A percentile compares a stretch with the other conserved stretches of the same genome.
Evolutionary conservation across 1,140 invertebrate genomes (phyloP).

Genomic region (Parapsyche elsis): DNA sequence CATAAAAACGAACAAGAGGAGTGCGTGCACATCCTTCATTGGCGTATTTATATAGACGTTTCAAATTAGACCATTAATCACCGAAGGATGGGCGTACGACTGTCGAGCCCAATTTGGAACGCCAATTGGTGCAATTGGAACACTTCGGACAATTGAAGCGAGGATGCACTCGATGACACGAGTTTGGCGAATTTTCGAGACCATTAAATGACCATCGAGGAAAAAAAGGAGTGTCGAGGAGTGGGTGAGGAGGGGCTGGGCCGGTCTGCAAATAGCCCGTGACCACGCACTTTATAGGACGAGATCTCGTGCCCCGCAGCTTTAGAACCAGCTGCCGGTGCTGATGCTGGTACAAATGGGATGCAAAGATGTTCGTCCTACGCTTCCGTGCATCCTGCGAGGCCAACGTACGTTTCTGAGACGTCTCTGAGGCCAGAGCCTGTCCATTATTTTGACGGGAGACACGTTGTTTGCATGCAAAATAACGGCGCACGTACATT

Average conservation of each 20-base stretch:
- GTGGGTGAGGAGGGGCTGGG: slow-evolving; percentile 8
- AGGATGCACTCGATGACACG: background rate
- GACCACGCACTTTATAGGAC: slow-evolving; percentile 41
- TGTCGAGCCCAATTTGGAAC: background rate
- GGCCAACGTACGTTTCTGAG: background rate
- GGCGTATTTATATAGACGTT: background rate
- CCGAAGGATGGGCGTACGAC: background rate
- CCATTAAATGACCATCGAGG: background rate
- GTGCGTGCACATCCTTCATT: background rate
- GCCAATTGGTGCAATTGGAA: background rate
- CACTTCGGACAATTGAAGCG: background rate
- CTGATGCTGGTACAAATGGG: no score
- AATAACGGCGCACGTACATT: no score
- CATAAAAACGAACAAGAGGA: background rate
- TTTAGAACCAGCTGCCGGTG: slow-evolving; percentile 24
- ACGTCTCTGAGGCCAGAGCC: background rate
- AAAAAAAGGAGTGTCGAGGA: background rate
- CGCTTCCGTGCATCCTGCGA: slow-evolving; percentile 19
- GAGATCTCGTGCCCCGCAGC: slow-evolving; percentile 23
- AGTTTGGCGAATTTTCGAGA: no score
- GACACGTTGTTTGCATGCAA: background rate
- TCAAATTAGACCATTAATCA: background rate
- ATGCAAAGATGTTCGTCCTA: slow-evolving; percentile 17
- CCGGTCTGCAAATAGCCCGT: slow-evolving; percentile 9
- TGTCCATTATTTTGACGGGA: background rate